phyloP scores from a whole-genome alignment of 1,140 invertebrate genomes.

The Aphelinus atriplicis region DNA sequence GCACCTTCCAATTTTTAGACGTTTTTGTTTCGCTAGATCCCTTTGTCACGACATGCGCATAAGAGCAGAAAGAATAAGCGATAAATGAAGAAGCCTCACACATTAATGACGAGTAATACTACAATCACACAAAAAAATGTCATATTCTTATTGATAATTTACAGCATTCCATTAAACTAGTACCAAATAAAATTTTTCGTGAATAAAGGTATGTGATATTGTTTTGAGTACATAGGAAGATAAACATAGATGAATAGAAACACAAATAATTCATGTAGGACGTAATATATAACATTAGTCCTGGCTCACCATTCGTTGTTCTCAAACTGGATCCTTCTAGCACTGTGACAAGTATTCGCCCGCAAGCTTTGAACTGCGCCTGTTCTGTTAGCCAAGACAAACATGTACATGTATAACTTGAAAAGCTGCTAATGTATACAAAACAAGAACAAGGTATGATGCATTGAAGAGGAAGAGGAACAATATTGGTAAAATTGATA shows the following conservation, averaged over 20 bases:
- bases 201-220: background rate
- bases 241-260: slow-evolving; percentile 1
- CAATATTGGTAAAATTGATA: no score
- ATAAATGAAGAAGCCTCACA: slow-evolving; percentile 19
- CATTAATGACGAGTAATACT: background rate
- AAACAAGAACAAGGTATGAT: no score
- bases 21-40: slow-evolving; percentile 21
- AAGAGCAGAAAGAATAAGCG: slow-evolving; percentile 24
- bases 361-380: slow-evolving; percentile 70
- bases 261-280: background rate
- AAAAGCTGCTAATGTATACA: background rate
- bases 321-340: slow-evolving; percentile 71
- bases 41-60: slow-evolving; percentile 24
- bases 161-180: background rate
- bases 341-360: slow-evolving; percentile 75
- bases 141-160: background rate
- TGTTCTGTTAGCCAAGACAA: slow-evolving; percentile 63
- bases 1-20: background rate
- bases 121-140: background rate
- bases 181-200: background rate
- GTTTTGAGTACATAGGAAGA: background rate
- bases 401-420: slow-evolving; percentile 41
- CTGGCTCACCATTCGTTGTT: slow-evolving; percentile 58
- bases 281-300: background rate
- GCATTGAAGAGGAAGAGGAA: no score